These are phyloP conservation scores for Xiphophorus birchmanni DNA, from an alignment of 2,797 vertebrate genomes.

Conservation along the genomic window DNA sequence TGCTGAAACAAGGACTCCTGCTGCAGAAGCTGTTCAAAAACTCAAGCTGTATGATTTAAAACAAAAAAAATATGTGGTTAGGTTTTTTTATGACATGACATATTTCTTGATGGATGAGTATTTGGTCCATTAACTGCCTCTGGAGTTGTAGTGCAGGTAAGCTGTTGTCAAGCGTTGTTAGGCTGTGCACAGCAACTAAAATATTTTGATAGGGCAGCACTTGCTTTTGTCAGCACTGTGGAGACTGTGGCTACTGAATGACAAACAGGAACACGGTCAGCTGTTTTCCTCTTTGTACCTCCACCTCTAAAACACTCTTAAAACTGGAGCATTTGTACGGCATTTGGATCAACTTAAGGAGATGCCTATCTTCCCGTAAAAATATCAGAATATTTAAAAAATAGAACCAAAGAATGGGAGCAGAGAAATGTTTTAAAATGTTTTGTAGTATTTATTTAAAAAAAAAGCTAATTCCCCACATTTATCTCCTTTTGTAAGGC, in stretches of 20 bases:
- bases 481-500: not conserved
- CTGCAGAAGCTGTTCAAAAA: not conserved
- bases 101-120: not conserved
- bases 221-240: constrained; percentile 2
- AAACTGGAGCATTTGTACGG: not conserved
- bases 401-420: not conserved
- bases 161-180: not conserved
- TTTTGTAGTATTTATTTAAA: not conserved
- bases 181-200: not conserved
- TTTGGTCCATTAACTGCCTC: not conserved
- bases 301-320: not conserved
- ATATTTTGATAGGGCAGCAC: constrained; percentile 2
- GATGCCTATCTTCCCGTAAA: not conserved
- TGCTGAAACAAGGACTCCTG: not conserved
- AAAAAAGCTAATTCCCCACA: not conserved
- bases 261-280: not conserved
- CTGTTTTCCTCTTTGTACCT: not conserved
- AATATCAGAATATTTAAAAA: not conserved
- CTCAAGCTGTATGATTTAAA: not conserved
- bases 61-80: not conserved
- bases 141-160: not conserved
- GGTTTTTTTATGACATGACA: not conserved
- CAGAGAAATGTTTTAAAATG: not conserved
- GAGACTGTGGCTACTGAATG: not conserved
- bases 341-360: not conserved